Base-by-base conservation (phyloP, 2,888 invertebrate genomes). In the Athalia rosae region DNA sequence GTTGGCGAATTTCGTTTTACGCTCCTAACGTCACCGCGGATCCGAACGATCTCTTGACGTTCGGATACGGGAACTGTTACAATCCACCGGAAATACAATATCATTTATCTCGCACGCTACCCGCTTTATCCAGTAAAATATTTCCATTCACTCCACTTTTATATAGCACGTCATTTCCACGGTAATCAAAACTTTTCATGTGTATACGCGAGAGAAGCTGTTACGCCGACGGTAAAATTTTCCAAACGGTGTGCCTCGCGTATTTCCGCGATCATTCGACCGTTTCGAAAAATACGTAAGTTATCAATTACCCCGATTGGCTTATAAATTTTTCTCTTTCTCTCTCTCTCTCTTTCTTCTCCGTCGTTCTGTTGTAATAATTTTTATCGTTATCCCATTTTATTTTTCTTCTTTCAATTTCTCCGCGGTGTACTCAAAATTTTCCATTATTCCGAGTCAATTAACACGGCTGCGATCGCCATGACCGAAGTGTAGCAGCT, bases 391-490 rank as follows among this genome's bases (percentile, higher is more conserved):
- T 63, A 11, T n/a, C 47, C 4, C 0, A 3, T n/a, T 45, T 63
- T 11, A 4, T 50, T 50, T 9, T 67, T 15, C 67, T n/a, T 0
- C 9, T 28, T 41, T 41, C 28, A 67, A 50, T 67, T 53, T 8
- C 28, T 1, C 58, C 3, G 11, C 43, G 4, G 5, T 15, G n/a
- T 8, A 8, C 28, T 8, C 4, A 6, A 15, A 28, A 28, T 28
- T 8, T 45, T 13, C 13, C 13, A 43, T 43, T 58, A 56, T 45
- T 43, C 8, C n/a, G 13, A 9, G 71, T 58, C 56, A 71, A 71
- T 71, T 71, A 71, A 58, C 58, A 50, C 58, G 71, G 56, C 43
- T 71, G 45, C 58, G 58, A 58, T 71, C 15, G 43, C 50, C 50
- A 50, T 67, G 67, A 67, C 67, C 67, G 15, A 58, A 58, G 71